Base-by-base conservation (phyloP, 2,888 invertebrate species). In the Augiades crinisus region DNA sequence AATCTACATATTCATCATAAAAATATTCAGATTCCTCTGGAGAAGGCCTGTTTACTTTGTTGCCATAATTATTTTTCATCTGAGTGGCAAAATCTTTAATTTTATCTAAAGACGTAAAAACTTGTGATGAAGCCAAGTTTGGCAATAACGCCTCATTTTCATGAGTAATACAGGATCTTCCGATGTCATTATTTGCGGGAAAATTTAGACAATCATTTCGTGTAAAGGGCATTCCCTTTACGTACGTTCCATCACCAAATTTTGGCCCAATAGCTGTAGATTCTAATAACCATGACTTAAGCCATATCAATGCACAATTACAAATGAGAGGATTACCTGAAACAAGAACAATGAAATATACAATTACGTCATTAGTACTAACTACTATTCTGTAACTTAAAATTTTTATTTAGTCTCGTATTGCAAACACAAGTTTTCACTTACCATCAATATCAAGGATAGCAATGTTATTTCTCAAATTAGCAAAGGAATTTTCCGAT, bases 271-370 rank as follows among this genome's bases (percentile, higher is more conserved):
- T 91, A 2, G 93, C 90, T 16, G 93, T 92, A 0, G 94, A 92
- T 74, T 96, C 95, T 56, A 93, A 92, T 17, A 96, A 79, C 96
- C 96, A 96, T 2, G 93, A 94, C 63, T 95, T 92, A 1, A 97
- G 81, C 97, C 97, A 97, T 47, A 95, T 90, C 75, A 96, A 91
- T 57, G 93, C 93, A 70, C 97, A 97, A 41, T 95, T 93, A 72
- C 97, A 97, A 14, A 92, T 90, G 56, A 97, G 83, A 1, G 97
- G 97, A 83, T 97, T 97, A 22, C 95, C 96, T 96, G 77, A 56
- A 81, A 84, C 54, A 19, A 34, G 53, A 55, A 54, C 17, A 53
- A 27, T 21, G 41, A 27, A 5, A 27, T 10, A 10, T n/a, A 4
- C 5, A 12, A 5, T n/a, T 30, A 30, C 27, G 5, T 12, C 22